These are phyloP conservation scores for Drosophila gaucha DNA, from an alignment of 2,888 invertebrate species.

Conservation along the genomic window DNA sequence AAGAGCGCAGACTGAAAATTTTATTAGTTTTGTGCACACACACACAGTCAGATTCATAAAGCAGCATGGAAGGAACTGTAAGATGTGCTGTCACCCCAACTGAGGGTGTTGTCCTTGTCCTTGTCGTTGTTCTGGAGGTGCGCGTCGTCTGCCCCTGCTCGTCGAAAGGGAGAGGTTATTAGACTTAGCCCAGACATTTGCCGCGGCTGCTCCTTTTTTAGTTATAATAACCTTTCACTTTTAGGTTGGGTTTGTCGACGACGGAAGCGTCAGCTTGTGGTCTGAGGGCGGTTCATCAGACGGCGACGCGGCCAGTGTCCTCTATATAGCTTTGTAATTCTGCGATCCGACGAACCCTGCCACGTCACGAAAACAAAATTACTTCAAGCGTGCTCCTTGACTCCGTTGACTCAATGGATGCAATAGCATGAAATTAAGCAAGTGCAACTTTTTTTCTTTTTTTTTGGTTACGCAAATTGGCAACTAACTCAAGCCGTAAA, in stretches of 20 bases:
- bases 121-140: conserved; percentile 24
- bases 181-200: conserved; percentile 76
- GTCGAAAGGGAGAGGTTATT: conserved; percentile 81
- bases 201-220: conserved; percentile 64
- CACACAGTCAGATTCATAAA: conserved; percentile 35
- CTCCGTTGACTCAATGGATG: conserved; percentile 23
- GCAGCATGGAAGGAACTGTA: conserved; percentile 39
- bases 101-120: conserved; percentile 7
- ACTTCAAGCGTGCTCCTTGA: conserved; percentile 23
- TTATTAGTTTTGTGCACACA: conserved; percentile 47
- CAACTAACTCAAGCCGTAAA: background rate
- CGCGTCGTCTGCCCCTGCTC: conserved; percentile 51
- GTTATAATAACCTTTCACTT: conserved; percentile 74
- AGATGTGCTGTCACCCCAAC: conserved; percentile 39
- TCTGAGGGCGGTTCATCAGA: conserved; percentile 43
- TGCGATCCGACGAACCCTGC: conserved; percentile 46
- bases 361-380: conserved; percentile 31
- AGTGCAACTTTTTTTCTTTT: background rate
- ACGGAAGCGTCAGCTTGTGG: conserved; percentile 52
- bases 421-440: background rate
- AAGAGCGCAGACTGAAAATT: conserved; percentile 40
- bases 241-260: conserved; percentile 39
- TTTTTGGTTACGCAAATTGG: background rate
- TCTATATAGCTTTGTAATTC: conserved; percentile 13
- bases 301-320: conserved; percentile 29